Conservation (phyloP, 1,140 invertebrate genomes). For the Drosophila sp. region DNA sequence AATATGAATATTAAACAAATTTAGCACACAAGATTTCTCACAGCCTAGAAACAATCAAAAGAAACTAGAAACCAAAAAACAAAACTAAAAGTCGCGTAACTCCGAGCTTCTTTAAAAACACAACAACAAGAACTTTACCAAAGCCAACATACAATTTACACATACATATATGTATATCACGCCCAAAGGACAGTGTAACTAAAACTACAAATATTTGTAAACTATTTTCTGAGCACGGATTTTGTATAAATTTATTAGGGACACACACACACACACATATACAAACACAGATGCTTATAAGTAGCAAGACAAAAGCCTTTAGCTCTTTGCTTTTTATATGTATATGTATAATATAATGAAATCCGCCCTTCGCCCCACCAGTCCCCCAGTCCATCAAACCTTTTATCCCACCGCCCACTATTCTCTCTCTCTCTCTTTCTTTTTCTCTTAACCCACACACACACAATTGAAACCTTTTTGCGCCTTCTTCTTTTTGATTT, state of each 20-base stretch:
- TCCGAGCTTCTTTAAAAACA: constrained; percentile 67
- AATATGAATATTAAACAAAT: constrained; percentile 27
- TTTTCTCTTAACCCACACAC: background rate
- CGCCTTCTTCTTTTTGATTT: constrained; percentile 29
- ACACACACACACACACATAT: constrained; percentile 34
- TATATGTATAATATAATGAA: background rate
- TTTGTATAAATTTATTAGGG: constrained; percentile 74
- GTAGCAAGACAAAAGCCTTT: constrained; percentile 60
- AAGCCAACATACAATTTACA: constrained; percentile 25
- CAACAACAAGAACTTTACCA: constrained; percentile 12
- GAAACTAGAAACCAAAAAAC: constrained; percentile 3
- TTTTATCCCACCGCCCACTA: background rate
- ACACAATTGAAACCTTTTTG: constrained; percentile 1
- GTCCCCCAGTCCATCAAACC: constrained; percentile 30
- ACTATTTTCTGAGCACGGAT: constrained; percentile 79
- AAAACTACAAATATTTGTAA: constrained; percentile 78
- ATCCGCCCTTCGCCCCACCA: background rate
- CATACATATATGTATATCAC: constrained; percentile 57
- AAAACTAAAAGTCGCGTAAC: constrained; percentile 44
- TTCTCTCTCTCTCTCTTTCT: constrained; percentile 1
- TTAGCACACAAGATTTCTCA: constrained; percentile 27
- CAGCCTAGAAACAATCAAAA: constrained; percentile 74
- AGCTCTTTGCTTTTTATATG: constrained; percentile 67
- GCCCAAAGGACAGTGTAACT: constrained; percentile 79
- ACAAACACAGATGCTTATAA: constrained; percentile 53